A percentile compares a stretch with the other conserved stretches of the same genome.
phyloP scores from a whole-genome alignment of 2,888 invertebrate genomes.

The Myopa tessellatipennis region DNA sequence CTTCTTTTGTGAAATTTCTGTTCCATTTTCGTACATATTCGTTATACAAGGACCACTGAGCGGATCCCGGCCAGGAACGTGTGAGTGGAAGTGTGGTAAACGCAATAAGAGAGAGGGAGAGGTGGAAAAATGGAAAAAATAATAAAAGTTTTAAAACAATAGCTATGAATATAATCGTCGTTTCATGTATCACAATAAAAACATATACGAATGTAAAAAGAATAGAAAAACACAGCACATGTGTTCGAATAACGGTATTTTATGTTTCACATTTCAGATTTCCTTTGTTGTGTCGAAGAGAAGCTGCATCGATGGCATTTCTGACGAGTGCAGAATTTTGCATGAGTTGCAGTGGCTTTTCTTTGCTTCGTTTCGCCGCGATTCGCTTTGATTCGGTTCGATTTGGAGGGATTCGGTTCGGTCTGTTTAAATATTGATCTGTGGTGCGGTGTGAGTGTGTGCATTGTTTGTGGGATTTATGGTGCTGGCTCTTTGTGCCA shows the following conservation, averaged over 20 bases:
- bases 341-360: neutral
- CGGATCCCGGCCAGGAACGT: neutral
- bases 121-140: neutral
- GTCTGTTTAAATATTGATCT: neutral
- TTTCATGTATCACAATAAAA: neutral
- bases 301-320: neutral
- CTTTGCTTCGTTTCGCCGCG: neutral
- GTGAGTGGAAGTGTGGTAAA: neutral
- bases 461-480: neutral
- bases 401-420: neutral
- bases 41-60: neutral
- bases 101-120: neutral
- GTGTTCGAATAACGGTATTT: constrained; percentile 2
- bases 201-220: neutral
- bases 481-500: neutral
- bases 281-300: neutral
- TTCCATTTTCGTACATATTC: neutral
- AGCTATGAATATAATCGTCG: neutral
- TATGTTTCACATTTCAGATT: neutral
- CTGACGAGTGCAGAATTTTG: neutral
- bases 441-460: neutral
- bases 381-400: neutral
- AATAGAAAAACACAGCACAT: neutral
- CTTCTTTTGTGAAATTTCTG: constrained; percentile 7
- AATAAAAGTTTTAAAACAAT: neutral